Evolutionary conservation across 2,113 vertebrate species (phyloP).

Genomic region (Stictonetta naevosa): DNA sequence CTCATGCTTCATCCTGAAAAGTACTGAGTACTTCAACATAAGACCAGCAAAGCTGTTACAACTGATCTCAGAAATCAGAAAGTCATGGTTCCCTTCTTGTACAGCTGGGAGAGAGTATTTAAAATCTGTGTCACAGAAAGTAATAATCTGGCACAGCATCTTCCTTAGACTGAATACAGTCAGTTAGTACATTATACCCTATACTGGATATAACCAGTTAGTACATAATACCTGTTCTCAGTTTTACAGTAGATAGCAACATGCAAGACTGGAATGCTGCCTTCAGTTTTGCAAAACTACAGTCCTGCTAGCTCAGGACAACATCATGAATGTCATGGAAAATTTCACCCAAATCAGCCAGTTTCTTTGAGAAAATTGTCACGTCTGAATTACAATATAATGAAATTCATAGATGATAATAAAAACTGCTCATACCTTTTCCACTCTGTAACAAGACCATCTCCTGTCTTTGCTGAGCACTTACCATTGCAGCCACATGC

Average conservation of each 20-base stretch:
- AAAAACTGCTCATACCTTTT: constrained; percentile 6
- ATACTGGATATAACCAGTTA: neutral
- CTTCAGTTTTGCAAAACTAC: neutral
- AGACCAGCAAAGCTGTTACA: neutral
- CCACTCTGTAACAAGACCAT: neutral
- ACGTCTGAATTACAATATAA: neutral
- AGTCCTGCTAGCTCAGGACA: neutral
- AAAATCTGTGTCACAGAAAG: neutral
- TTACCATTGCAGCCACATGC: neutral
- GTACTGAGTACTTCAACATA: neutral
- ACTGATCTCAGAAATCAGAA: neutral
- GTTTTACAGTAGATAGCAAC: neutral
- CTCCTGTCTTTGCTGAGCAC: fast-evolving
- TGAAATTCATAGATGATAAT: neutral
- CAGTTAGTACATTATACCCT: neutral
- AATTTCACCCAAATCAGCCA: neutral
- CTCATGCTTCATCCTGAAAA: neutral
- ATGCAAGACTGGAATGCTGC: neutral
- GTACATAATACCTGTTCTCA: neutral
- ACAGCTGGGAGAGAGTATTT: neutral
- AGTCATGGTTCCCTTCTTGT: neutral
- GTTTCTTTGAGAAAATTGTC: neutral
- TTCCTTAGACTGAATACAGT: neutral
- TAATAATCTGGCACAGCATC: neutral
- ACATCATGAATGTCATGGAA: neutral